Evolutionary conservation across 2,888 invertebrate species (phyloP), one percentile per base, ranked within the genome.

Genomic region (Cremastinae sp.): DNA sequence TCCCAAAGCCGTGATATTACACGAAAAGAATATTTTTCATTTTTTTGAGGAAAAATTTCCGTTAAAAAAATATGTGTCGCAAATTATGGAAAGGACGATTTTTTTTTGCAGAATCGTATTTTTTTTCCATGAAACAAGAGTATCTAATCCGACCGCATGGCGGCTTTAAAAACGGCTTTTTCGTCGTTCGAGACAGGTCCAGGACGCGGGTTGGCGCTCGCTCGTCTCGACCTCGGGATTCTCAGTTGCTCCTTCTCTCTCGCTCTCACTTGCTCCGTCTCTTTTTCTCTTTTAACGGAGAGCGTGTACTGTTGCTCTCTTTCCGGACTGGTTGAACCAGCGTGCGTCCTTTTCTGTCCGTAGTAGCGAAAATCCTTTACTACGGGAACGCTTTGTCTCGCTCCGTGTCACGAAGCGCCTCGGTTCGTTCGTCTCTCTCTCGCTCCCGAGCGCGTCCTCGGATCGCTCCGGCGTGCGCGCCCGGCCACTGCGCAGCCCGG

Each of bases 341-440:
- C 22, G 28, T 62, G 39, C 47, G 20, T 74, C 74, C 61, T 68
- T 74, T 41, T 62, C 74, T 28, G 41, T 9, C 28, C 61, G 74
- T 74, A 61, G 64, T 64, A 62, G 74, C 74, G 68, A 74, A 68
- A 61, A 66, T 59, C 56, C 68, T 69, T 47, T 65, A 70, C 75
- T 75, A 71, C 71, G 64, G 53, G 66, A 61, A 59, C 51, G 41
- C 41, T 20, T 43, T 14, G 16, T 61, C 37, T 45, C 55, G 28
- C 55, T 39, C 61, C 0, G 16, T 8, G 12, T 37, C 1, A 45
- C 35, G n/a, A n/a, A n/a, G n/a, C n/a, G n/a, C n/a, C n/a, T n/a
- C n/a, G n/a, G 41, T 20, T 39, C 10, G 2, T 14, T 12, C 39
- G 41, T 10, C 53, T 1, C 39, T 28, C 58, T 20, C 8, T 73